Conservation (phyloP, 2,113 vertebrate genomes). For the Dromaius novaehollandiae region DNA sequence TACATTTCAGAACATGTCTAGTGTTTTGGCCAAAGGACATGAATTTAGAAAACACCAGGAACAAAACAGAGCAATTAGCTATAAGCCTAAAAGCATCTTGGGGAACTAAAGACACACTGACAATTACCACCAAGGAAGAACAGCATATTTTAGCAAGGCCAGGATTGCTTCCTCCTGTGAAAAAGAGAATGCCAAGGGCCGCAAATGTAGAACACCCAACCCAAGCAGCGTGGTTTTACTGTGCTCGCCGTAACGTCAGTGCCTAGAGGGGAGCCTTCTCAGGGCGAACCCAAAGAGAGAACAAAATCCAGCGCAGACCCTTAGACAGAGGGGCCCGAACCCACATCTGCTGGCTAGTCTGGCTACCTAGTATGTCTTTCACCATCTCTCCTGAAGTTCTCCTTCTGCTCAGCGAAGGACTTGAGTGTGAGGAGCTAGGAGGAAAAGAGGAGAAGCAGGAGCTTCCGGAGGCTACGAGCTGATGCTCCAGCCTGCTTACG, state of each 20-base stretch:
- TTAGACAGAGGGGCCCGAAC: not conserved
- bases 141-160: not conserved
- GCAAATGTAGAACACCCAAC: not conserved
- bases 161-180: not conserved
- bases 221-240: not conserved
- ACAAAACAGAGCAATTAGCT: rapidly evolving
- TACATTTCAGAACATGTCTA: not conserved
- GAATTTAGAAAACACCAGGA: not conserved
- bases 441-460: too few relatives aligned
- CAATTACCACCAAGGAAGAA: too few relatives aligned
- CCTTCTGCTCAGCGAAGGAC: too few relatives aligned
- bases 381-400: too few relatives aligned
- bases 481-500: too few relatives aligned
- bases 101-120: not conserved
- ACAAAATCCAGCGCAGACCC: too few relatives aligned
- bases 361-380: not conserved
- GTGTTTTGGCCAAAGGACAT: not conserved
- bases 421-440: too few relatives aligned
- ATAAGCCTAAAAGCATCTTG: not conserved
- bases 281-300: not conserved
- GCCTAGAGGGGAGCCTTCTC: not conserved
- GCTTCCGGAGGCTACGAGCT: too few relatives aligned
- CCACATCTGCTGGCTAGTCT: not conserved
- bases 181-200: not conserved
- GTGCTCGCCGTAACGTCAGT: not conserved